Conservation (phyloP, 2,888 invertebrate species). For the Drosophila recens region DNA sequence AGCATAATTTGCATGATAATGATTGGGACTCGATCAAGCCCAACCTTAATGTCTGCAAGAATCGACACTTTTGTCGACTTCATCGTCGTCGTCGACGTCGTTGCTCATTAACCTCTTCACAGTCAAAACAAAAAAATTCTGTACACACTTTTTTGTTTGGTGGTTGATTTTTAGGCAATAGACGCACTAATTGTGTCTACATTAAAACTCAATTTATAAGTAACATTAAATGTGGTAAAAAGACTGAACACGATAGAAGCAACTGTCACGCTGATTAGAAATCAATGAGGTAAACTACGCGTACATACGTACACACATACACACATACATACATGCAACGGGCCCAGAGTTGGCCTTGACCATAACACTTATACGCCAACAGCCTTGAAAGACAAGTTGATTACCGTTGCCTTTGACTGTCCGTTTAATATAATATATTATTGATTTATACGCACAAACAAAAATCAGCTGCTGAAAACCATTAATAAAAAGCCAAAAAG, state of each 20-base stretch:
- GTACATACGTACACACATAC: constrained; percentile 10
- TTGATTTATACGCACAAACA: constrained; percentile 72
- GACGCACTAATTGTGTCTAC: constrained; percentile 53
- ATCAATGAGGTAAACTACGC: constrained; percentile 59
- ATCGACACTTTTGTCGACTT: constrained; percentile 28
- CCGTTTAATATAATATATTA: constrained; percentile 64
- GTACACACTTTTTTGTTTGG: constrained; percentile 28
- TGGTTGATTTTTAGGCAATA: constrained; percentile 37
- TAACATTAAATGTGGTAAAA: constrained; percentile 38
- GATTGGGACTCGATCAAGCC: constrained; percentile 42
- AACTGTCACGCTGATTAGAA: constrained; percentile 58
- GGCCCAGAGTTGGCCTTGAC: constrained; percentile 66
- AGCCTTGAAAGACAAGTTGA: constrained; percentile 76
- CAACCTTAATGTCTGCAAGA: constrained; percentile 49
- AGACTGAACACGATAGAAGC: constrained; percentile 21
- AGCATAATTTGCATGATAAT: constrained; percentile 72
- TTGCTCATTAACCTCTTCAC: constrained; percentile 41
- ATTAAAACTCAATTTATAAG: constrained; percentile 76
- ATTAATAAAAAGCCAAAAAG: constrained; percentile 43
- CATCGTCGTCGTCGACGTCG: neutral
- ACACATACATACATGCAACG: constrained; percentile 35
- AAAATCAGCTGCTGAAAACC: constrained; percentile 61
- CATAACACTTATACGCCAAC: constrained; percentile 74
- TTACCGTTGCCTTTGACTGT: constrained; percentile 62
- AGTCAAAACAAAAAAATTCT: constrained; percentile 41